A percentile compares a stretch with the other conserved stretches of the same genome.
phyloP scores from a whole-genome alignment of 2,797 vertebrate species.

The Macroramphosus scolopax region DNA sequence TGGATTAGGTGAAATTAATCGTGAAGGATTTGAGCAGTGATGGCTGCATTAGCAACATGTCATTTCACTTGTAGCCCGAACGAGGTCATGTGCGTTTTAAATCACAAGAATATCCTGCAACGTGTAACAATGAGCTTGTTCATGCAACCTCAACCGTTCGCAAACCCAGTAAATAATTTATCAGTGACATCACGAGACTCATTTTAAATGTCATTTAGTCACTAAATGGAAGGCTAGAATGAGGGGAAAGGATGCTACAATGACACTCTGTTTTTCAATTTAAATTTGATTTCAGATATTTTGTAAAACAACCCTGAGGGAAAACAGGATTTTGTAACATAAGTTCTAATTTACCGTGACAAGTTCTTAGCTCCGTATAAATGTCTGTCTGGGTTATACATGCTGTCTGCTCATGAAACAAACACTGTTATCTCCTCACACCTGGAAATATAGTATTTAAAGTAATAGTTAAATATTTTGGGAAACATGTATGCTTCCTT shows the following conservation, averaged over 20 bases:
- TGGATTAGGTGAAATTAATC: constrained; percentile 71
- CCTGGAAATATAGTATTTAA: too few relatives aligned
- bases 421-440: too few relatives aligned
- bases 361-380: too few relatives aligned
- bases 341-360: too few relatives aligned
- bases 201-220: constrained; percentile 13
- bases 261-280: background rate
- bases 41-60: constrained; percentile 66
- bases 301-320: background rate
- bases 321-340: background rate
- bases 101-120: constrained; percentile 26
- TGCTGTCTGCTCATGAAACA: too few relatives aligned
- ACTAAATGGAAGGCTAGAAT: constrained; percentile 2
- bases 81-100: constrained; percentile 63
- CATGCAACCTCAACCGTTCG: constrained; percentile 7
- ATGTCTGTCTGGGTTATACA: too few relatives aligned
- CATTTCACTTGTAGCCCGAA: constrained; percentile 64
- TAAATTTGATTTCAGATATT: constrained; percentile 1
- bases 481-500: too few relatives aligned
- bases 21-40: constrained; percentile 62
- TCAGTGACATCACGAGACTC: constrained; percentile 3
- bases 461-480: too few relatives aligned
- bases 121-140: constrained; percentile 34
- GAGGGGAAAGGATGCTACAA: background rate
- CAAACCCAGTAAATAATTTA: constrained; percentile 31